Conservation (phyloP, 2,888 invertebrate species). For the Xanthorhoe spadicearia region DNA sequence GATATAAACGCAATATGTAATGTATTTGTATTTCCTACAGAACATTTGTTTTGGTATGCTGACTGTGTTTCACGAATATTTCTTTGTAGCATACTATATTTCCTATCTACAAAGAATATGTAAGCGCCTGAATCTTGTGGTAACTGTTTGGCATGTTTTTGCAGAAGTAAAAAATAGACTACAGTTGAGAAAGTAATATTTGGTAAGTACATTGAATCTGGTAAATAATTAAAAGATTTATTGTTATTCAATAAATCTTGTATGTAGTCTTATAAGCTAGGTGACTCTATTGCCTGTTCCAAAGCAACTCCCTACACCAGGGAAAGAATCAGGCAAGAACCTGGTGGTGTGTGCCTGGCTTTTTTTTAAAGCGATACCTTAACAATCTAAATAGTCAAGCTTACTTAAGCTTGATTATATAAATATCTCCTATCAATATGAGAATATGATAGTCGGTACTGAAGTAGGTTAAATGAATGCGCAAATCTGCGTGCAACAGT, state of each 20-base stretch:
- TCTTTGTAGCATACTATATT: conserved; percentile 9
- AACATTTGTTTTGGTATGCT: conserved; percentile 3
- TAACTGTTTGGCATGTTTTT: not conserved
- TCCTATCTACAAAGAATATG: conserved; percentile 13
- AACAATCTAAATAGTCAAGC: too few species aligned
- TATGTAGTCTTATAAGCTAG: too few species aligned
- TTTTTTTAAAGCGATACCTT: too few species aligned
- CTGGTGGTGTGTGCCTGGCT: too few species aligned
- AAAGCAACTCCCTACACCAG: too few species aligned
- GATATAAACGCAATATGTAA: not conserved
- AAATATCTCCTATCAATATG: too few species aligned
- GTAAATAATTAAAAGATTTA: not conserved
- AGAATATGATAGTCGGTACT: not conserved
- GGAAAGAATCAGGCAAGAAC: too few species aligned
- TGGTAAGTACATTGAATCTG: not conserved
- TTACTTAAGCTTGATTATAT: too few species aligned
- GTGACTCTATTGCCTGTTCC: too few species aligned
- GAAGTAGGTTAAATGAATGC: conserved; percentile 4
- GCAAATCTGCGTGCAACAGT: conserved; percentile 2
- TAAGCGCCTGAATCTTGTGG: not conserved
- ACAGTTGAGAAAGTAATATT: not conserved
- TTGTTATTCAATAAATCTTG: too few species aligned
- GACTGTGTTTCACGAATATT: conserved; percentile 13
- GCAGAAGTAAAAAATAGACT: conserved; percentile 1
- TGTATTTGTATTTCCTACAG: conserved; percentile 12